Evolutionary conservation across 2,888 invertebrate genomes (phyloP).

Genomic region (Chouioia cunea): DNA sequence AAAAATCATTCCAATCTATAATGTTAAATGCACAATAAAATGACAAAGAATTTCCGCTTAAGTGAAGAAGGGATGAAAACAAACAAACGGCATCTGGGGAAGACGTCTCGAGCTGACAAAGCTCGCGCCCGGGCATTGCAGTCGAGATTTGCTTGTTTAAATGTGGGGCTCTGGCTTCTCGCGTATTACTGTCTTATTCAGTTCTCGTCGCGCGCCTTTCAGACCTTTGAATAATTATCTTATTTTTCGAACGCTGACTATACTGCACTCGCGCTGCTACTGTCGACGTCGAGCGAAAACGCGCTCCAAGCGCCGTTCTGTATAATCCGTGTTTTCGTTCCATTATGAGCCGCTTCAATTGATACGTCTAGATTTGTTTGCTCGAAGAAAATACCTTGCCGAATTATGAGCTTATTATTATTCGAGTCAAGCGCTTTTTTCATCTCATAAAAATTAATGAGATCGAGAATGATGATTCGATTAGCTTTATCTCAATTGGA

Average conservation of each 20-base stretch:
- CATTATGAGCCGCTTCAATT: constrained; percentile 31
- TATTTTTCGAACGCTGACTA: constrained; percentile 43
- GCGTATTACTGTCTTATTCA: constrained; percentile 46
- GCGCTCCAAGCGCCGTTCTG: not conserved
- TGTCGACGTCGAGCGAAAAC: constrained; percentile 7
- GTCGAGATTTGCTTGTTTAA: constrained; percentile 42
- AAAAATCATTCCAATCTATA: too few relatives aligned
- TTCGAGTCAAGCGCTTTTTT: too few relatives aligned
- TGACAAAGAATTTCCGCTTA: too few relatives aligned
- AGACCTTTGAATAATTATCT: constrained; percentile 45
- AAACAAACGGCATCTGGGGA: constrained; percentile 33
- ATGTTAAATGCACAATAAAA: too few relatives aligned
- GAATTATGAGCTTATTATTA: not conserved
- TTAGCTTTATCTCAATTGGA: not conserved
- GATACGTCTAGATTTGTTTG: constrained; percentile 32
- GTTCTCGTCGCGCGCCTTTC: constrained; percentile 27
- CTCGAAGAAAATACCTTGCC: not conserved
- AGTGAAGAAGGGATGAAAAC: constrained; percentile 13
- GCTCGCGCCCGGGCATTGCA: not conserved
- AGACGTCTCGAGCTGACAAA: constrained; percentile 34
- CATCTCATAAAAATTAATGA: too few relatives aligned
- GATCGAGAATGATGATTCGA: too few relatives aligned
- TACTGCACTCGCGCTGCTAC: not conserved
- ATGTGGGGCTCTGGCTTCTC: constrained; percentile 9
- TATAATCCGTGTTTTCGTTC: constrained; percentile 35